A percentile compares a stretch with the other conserved stretches of the same genome.
phyloP scores from a whole-genome alignment of 2,888 invertebrate species.

The Antitype chi region DNA sequence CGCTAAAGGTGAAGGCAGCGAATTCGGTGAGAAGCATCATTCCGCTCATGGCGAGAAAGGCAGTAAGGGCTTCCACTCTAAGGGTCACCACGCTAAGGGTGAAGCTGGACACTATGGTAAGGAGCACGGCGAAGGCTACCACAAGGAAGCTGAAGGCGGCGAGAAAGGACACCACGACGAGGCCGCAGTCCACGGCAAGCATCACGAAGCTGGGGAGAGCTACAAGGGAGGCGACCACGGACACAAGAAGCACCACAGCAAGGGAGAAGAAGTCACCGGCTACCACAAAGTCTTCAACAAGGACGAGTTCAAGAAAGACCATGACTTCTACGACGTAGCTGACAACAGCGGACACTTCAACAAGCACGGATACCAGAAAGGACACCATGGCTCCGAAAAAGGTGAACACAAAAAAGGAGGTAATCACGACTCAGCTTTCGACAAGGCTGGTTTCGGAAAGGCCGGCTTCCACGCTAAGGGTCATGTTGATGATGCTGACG shows the following conservation, averaged over 20 bases:
- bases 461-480: conserved; percentile 91
- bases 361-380: conserved; percentile 91
- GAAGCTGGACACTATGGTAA: conserved; percentile 90
- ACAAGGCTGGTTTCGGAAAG: conserved; percentile 89
- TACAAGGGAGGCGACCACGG: conserved; percentile 91
- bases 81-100: conserved; percentile 90
- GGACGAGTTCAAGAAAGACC: conserved; percentile 95
- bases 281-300: conserved; percentile 94
- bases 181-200: conserved; percentile 89
- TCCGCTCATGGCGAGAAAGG: conserved; percentile 90
- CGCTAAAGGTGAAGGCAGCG: conserved; percentile 86
- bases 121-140: conserved; percentile 88
- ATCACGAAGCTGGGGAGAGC: conserved; percentile 88
- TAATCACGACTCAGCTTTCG: conserved; percentile 88
- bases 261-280: conserved; percentile 93
- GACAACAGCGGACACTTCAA: conserved; percentile 92
- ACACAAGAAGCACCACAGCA: conserved; percentile 91
- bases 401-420: conserved; percentile 91
- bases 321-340: conserved; percentile 94
- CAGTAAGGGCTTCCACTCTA: conserved; percentile 89
- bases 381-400: conserved; percentile 88
- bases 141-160: conserved; percentile 88
- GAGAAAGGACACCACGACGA: conserved; percentile 90
- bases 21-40: conserved; percentile 87
- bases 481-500: conserved; percentile 87